Evolutionary conservation across 2,113 vertebrate genomes (phyloP).

Genomic region (Hystrix cristata): DNA sequence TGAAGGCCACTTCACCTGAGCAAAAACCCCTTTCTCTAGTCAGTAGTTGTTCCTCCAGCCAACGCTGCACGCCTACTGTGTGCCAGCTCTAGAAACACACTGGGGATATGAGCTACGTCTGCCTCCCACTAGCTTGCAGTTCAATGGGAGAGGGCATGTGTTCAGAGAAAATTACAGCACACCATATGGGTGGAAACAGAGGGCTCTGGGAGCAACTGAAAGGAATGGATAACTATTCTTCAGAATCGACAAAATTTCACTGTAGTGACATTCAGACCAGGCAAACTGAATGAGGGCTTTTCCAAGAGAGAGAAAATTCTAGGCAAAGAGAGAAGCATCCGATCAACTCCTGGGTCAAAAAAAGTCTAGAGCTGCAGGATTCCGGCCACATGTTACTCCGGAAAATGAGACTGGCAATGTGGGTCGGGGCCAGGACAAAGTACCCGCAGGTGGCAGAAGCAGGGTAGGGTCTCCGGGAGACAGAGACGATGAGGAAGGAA

Average conservation of each 20-base stretch:
- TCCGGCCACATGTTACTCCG: neutral
- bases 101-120: neutral
- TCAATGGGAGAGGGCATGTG: neutral
- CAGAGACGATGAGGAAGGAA: neutral
- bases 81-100: neutral
- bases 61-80: neutral
- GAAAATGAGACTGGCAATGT: neutral
- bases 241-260: neutral
- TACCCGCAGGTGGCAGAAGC: neutral
- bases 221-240: neutral
- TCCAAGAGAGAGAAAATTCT: neutral
- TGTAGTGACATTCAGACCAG: neutral
- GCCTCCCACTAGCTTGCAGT: neutral
- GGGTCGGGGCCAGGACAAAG: neutral
- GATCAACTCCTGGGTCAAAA: neutral
- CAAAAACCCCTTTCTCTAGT: conserved; percentile 1
- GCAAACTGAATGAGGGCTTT: neutral
- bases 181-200: neutral
- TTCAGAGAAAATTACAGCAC: neutral
- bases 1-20: neutral
- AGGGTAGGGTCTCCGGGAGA: neutral
- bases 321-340: neutral
- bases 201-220: neutral
- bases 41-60: neutral
- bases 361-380: neutral